Conservation (phyloP, 2,797 vertebrate genomes). For the Anabacerthia variegaticeps region DNA sequence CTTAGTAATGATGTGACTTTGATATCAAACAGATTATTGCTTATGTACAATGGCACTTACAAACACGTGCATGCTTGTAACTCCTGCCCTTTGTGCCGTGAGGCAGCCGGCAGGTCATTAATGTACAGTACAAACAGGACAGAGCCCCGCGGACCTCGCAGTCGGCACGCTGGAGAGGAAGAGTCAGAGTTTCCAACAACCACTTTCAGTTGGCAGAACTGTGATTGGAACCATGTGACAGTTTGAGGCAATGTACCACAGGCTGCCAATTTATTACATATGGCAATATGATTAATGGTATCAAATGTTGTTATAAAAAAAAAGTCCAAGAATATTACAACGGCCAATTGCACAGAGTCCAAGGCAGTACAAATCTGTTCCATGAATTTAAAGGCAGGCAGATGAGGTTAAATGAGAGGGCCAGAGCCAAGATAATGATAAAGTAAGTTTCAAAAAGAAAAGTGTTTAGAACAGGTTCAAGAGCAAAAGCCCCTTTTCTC, state of each 20-base stretch:
- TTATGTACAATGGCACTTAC: neutral
- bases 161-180: constrained; percentile 14
- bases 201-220: constrained; percentile 74
- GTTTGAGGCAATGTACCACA: constrained; percentile 74
- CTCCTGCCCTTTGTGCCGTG: constrained; percentile 25
- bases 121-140: constrained; percentile 6
- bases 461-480: constrained; percentile 56
- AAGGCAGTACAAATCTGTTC: constrained; percentile 73
- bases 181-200: constrained; percentile 79
- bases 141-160: neutral
- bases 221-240: constrained; percentile 80
- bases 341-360: constrained; percentile 69
- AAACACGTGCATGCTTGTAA: constrained; percentile 18
- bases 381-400: constrained; percentile 75
- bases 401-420: constrained; percentile 77
- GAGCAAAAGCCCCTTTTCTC: constrained; percentile 12
- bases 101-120: constrained; percentile 60
- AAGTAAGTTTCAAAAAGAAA: constrained; percentile 65
- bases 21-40: constrained; percentile 58
- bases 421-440: constrained; percentile 68
- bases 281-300: constrained; percentile 83
- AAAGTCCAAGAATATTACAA: constrained; percentile 49
- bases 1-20: constrained; percentile 49
- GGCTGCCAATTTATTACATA: constrained; percentile 80
- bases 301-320: constrained; percentile 73